These are phyloP conservation scores for Drosophila setosimentum DNA, from an alignment of 2,888 invertebrate genomes.

Conservation along the genomic window DNA sequence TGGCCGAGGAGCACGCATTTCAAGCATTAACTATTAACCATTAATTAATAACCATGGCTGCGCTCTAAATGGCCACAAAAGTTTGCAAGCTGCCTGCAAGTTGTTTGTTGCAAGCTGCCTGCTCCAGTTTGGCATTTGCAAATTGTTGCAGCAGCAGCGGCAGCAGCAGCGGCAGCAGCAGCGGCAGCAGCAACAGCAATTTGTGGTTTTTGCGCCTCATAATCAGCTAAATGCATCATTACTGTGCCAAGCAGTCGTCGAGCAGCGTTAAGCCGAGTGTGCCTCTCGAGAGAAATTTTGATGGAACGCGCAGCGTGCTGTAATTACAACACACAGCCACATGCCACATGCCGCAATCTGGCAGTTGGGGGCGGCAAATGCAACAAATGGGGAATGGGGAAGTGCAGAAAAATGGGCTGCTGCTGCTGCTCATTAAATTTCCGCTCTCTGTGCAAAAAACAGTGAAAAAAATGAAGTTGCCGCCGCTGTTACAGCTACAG, in stretches of 20 bases:
- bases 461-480: constrained; percentile 57
- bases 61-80: constrained; percentile 66
- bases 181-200: constrained; percentile 15
- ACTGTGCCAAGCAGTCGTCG: constrained; percentile 34
- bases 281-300: constrained; percentile 61
- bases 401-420: constrained; percentile 3
- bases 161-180: constrained; percentile 21
- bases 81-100: constrained; percentile 13
- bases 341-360: constrained; percentile 22
- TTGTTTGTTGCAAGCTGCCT: constrained; percentile 26
- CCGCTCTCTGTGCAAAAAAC: constrained; percentile 72
- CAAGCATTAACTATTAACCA: constrained; percentile 20
- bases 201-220: constrained; percentile 51
- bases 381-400: constrained; percentile 3
- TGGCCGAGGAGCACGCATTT: constrained; percentile 23
- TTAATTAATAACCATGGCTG: constrained; percentile 15
- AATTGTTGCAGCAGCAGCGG: constrained; percentile 33
- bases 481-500: constrained; percentile 11
- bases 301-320: constrained; percentile 32
- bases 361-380: neutral
- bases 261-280: constrained; percentile 23
- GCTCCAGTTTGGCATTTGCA: constrained; percentile 65
- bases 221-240: constrained; percentile 79
- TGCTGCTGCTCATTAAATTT: constrained; percentile 74
- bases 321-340: constrained; percentile 33